Percentiles rank a stretch among this genome's conserved stretches.
Evolutionary conservation across 2,113 vertebrate species (phyloP).

Genomic region (Colius striatus): DNA sequence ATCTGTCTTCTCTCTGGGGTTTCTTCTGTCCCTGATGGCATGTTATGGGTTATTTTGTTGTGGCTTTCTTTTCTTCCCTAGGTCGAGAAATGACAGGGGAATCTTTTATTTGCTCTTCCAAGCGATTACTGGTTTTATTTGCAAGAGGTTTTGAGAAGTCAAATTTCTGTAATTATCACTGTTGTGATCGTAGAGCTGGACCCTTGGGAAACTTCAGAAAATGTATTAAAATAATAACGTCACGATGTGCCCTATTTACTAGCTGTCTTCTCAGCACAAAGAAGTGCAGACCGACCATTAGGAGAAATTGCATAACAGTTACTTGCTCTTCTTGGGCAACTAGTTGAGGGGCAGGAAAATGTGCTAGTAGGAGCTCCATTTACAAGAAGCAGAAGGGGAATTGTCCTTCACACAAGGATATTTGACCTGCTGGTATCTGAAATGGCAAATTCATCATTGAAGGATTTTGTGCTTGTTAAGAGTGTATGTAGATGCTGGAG

Average conservation of each 20-base stretch:
- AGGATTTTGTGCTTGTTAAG: not conserved
- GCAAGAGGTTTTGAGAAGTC: not conserved
- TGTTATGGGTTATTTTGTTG: not conserved
- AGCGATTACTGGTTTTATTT: not conserved
- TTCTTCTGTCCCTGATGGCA: not conserved
- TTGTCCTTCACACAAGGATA: not conserved
- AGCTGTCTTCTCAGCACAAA: not conserved
- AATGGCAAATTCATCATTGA: not conserved
- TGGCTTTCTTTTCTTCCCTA: not conserved
- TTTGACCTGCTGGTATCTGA: not conserved
- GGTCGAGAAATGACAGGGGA: not conserved
- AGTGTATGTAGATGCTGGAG: not conserved
- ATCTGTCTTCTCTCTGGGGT: not conserved
- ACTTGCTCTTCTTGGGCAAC: not conserved
- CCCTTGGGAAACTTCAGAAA: not conserved
- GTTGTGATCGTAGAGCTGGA: not conserved
- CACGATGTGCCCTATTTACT: not conserved
- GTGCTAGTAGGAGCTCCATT: not conserved
- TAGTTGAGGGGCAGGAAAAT: not conserved
- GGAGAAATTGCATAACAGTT: not conserved
- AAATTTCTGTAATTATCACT: not conserved
- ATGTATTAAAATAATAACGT: not conserved
- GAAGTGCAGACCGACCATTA: not conserved
- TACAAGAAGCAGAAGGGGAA: not conserved
- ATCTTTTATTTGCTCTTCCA: not conserved